Percentiles rank a stretch among this genome's conserved stretches.
Conservation (phyloP, 1,140 invertebrate species). For the Muscidifurax raptorellus region DNA sequence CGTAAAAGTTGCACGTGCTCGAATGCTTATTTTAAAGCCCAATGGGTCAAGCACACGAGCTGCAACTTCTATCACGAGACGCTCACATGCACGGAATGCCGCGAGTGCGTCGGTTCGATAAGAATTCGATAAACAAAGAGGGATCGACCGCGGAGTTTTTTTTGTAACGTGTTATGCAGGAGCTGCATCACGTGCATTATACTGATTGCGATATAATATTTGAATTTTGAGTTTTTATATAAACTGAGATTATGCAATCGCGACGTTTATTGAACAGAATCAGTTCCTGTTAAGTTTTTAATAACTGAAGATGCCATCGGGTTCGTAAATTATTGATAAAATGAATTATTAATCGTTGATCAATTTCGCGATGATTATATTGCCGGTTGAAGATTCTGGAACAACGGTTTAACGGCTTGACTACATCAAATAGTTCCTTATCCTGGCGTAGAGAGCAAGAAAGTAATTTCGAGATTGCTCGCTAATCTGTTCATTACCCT, state of each 20-base stretch:
- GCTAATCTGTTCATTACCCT: not conserved
- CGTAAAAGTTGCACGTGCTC: too few relatives aligned
- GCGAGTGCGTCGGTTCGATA: not conserved
- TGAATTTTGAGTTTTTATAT: too few relatives aligned
- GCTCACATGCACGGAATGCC: not conserved
- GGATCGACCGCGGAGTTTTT: too few relatives aligned
- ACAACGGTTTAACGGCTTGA: not conserved
- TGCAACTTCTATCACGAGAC: not conserved
- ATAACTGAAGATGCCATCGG: not conserved
- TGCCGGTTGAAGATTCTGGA: not conserved
- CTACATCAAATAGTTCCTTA: not conserved
- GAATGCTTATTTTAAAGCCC: too few relatives aligned
- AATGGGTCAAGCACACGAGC: too few relatives aligned
- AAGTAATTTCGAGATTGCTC: not conserved
- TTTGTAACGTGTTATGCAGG: too few relatives aligned
- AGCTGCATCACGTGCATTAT: too few relatives aligned
- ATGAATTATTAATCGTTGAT: not conserved
- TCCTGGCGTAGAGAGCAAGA: not conserved
- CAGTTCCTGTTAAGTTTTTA: too few relatives aligned
- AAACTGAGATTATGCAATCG: too few relatives aligned
- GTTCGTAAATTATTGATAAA: not conserved
- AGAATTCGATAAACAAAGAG: not conserved
- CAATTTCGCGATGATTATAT: not conserved
- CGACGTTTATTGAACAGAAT: too few relatives aligned
- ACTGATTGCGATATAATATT: too few relatives aligned